Percentiles rank a stretch among this genome's conserved stretches.
Evolutionary conservation across 1,140 invertebrate genomes (phyloP).

Genomic region (Gonioctena quinquepunctata): DNA sequence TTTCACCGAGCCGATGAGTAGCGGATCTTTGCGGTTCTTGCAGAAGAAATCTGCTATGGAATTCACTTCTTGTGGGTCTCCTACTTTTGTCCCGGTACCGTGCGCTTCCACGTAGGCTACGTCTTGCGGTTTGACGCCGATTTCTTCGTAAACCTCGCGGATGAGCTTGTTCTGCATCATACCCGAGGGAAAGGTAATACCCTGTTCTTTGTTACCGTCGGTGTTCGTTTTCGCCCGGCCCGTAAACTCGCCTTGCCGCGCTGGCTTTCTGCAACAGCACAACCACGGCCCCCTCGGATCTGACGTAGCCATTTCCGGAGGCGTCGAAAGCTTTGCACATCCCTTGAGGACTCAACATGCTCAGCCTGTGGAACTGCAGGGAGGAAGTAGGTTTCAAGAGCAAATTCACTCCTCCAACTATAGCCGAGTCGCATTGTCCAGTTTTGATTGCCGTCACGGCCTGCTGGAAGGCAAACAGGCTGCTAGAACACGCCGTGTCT

Average conservation of each 20-base stretch:
- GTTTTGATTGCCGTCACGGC: slow-evolving; percentile 80
- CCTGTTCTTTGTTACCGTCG: slow-evolving; percentile 86
- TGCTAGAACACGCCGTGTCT: slow-evolving; percentile 96
- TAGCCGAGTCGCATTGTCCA: slow-evolving; percentile 89
- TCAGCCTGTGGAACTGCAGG: slow-evolving; percentile 89
- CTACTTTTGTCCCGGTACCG: slow-evolving; percentile 92
- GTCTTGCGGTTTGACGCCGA: slow-evolving; percentile 76
- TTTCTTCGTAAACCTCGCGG: slow-evolving; percentile 81
- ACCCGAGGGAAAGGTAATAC: slow-evolving; percentile 91
- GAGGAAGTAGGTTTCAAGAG: slow-evolving; percentile 86
- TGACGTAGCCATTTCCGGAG: slow-evolving; percentile 88
- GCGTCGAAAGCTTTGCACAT: slow-evolving; percentile 93
- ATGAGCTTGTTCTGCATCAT: slow-evolving; percentile 86
- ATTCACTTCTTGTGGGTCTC: slow-evolving; percentile 95
- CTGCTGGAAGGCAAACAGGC: slow-evolving; percentile 85
- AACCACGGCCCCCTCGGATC: slow-evolving; percentile 84
- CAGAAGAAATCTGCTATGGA: slow-evolving; percentile 92
- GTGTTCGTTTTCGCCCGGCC: slow-evolving; percentile 84
- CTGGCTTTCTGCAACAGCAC: slow-evolving; percentile 80
- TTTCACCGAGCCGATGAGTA: slow-evolving; percentile 94
- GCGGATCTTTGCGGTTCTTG: slow-evolving; percentile 74
- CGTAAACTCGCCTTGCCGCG: slow-evolving; percentile 80
- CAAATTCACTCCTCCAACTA: slow-evolving; percentile 86
- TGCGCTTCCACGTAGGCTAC: slow-evolving; percentile 93
- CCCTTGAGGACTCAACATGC: slow-evolving; percentile 89